Conservation (phyloP, 1,140 invertebrate genomes). For the Ceratosolen solmsi region DNA sequence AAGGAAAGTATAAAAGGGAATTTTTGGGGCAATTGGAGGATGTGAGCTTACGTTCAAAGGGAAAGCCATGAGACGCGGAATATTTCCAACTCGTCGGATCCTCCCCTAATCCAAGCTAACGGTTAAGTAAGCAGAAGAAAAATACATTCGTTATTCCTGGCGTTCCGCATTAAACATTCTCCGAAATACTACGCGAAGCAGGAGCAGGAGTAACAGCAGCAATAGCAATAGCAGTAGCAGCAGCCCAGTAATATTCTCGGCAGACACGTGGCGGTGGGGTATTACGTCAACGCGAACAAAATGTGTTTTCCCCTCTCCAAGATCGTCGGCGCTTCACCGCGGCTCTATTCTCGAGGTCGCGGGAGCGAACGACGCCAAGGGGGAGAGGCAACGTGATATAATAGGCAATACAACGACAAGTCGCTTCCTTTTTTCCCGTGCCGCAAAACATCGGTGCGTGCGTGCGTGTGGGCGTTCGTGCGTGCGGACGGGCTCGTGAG, state of each 20-base stretch:
- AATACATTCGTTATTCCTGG: no score
- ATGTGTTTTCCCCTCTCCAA: neutral
- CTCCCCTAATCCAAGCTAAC: no score
- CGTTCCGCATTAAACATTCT: no score
- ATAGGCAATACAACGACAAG: neutral
- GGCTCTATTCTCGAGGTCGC: neutral
- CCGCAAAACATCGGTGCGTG: neutral
- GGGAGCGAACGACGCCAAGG: neutral
- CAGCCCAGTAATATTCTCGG: neutral
- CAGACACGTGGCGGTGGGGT: neutral
- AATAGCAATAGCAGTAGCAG: neutral
- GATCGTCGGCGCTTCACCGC: neutral
- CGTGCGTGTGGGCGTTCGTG: neutral
- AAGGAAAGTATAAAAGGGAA: no score
- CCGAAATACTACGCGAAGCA: neutral
- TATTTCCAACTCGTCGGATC: no score
- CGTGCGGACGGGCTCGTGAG: neutral
- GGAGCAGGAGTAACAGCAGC: neutral
- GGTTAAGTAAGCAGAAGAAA: no score
- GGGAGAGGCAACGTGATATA: neutral
- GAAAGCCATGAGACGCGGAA: no score
- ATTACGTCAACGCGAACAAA: constrained; percentile 14
- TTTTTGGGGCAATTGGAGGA: no score
- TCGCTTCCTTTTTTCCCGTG: constrained; percentile 10
- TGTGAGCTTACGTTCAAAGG: no score